Percentiles rank a stretch among this genome's conserved stretches.
phyloP scores from a whole-genome alignment of 2,113 vertebrate species.

The Loxodonta africana region DNA sequence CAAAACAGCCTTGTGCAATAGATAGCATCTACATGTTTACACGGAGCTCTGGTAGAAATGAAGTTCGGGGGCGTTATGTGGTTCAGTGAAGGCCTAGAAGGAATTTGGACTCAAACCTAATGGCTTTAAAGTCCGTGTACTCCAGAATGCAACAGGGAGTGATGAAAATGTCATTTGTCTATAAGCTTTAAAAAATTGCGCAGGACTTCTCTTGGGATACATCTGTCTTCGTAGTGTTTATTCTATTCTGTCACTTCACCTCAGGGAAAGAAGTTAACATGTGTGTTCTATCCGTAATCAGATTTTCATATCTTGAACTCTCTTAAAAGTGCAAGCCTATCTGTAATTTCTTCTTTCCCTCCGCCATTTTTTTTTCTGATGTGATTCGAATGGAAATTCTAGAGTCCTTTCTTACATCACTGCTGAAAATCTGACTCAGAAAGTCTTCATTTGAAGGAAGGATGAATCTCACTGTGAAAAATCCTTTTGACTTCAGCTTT shows the following conservation, averaged over 20 bases:
- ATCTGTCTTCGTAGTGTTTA: not conserved
- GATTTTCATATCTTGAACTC: not conserved
- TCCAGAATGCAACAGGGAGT: not conserved
- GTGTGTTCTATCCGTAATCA: not conserved
- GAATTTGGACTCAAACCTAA: not conserved
- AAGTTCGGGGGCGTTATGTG: not conserved
- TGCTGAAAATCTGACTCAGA: constrained; percentile 33
- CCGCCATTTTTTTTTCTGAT: not conserved
- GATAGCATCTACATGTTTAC: not conserved
- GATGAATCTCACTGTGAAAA: constrained; percentile 27
- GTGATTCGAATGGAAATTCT: not conserved
- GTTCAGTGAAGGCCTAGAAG: not conserved
- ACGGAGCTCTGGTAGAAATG: not conserved
- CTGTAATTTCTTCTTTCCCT: not conserved
- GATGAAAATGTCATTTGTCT: not conserved
- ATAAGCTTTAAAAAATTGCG: not conserved
- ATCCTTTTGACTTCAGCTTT: constrained; percentile 28
- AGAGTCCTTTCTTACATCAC: not conserved
- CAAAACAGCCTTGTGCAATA: not conserved
- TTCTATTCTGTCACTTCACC: not conserved
- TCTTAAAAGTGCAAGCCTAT: not conserved
- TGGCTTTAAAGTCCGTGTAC: not conserved
- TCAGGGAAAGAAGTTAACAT: not conserved
- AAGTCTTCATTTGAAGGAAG: constrained; percentile 32
- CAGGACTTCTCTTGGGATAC: not conserved